These are phyloP conservation scores for Solenopsis fugax DNA, from an alignment of 1,140 invertebrate species.

Conservation along the genomic window DNA sequence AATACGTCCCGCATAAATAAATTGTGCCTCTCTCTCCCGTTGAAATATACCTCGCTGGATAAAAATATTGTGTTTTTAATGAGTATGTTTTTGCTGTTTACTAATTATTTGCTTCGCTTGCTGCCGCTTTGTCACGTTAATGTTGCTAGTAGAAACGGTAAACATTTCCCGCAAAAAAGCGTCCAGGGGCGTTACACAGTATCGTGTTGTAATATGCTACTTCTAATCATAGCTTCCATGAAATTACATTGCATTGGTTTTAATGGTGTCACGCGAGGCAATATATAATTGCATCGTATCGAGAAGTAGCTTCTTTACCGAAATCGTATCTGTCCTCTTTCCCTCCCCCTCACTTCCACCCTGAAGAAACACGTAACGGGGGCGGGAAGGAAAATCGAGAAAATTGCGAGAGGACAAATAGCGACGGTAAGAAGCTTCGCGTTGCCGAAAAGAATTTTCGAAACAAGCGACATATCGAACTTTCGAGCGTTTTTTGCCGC, in stretches of 20 bases:
- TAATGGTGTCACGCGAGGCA: background rate
- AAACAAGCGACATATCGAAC: slow-evolving; percentile 61
- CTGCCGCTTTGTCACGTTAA: slow-evolving; percentile 52
- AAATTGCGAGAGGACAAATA: slow-evolving; percentile 22
- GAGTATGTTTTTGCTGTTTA: slow-evolving; percentile 60
- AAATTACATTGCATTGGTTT: background rate
- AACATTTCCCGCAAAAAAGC: slow-evolving; percentile 58
- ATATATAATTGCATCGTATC: background rate
- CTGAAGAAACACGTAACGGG: no score
- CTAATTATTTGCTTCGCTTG: slow-evolving; percentile 61
- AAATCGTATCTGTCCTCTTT: background rate
- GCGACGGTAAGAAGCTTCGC: slow-evolving; percentile 4
- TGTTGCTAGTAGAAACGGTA: slow-evolving; percentile 60
- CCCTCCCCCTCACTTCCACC: no score
- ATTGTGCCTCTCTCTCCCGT: background rate
- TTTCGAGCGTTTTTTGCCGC: slow-evolving; percentile 40
- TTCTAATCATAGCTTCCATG: slow-evolving; percentile 55
- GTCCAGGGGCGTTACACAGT: slow-evolving; percentile 29
- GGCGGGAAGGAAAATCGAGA: background rate
- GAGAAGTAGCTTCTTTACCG: background rate
- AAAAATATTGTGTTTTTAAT: slow-evolving; percentile 61
- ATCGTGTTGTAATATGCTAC: slow-evolving; percentile 47
- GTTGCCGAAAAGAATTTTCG: slow-evolving; percentile 38
- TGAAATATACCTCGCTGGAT: slow-evolving; percentile 24
- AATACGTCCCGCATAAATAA: slow-evolving; percentile 23